These are phyloP conservation scores for Coelinius sp. DNA, from an alignment of 2,888 invertebrate species.

Conservation along the genomic window DNA sequence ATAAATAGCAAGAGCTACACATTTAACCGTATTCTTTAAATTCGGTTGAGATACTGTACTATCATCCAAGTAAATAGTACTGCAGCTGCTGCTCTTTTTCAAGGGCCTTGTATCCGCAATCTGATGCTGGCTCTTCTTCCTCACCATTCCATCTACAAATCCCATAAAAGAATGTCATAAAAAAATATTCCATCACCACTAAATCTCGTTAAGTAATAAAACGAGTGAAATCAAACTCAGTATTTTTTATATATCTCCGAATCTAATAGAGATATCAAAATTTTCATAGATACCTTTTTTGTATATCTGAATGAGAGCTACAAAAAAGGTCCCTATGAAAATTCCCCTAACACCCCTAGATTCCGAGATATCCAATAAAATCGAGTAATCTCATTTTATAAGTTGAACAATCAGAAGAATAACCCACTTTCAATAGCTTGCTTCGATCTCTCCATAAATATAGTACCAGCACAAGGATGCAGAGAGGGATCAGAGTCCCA, in stretches of 20 bases:
- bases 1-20: slow-evolving; percentile 98
- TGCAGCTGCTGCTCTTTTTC: slow-evolving; percentile 98
- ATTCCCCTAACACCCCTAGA: no score
- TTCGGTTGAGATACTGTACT: slow-evolving; percentile 99
- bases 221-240: no score
- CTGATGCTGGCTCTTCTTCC: slow-evolving; percentile 93
- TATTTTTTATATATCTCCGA: no score
- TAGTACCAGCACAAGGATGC: slow-evolving; percentile 95
- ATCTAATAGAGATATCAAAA: no score
- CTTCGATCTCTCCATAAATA: slow-evolving; percentile 96
- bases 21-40: slow-evolving; percentile 98
- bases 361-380: no score
- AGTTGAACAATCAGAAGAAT: neutral
- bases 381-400: no score
- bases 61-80: slow-evolving; percentile 98
- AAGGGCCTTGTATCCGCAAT: slow-evolving; percentile 82
- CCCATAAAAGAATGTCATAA: no score
- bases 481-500: slow-evolving; percentile 96
- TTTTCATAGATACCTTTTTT: no score
- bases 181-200: no score
- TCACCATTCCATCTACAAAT: slow-evolving; percentile 85
- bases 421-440: slow-evolving; percentile 76
- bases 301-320: no score
- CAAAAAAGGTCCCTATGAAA: no score
- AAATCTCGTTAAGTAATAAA: no score